A percentile compares a stretch with the other conserved stretches of the same genome.
Evolutionary conservation across 2,113 vertebrate species (phyloP).

Genomic region (Pholis gunnellus): DNA sequence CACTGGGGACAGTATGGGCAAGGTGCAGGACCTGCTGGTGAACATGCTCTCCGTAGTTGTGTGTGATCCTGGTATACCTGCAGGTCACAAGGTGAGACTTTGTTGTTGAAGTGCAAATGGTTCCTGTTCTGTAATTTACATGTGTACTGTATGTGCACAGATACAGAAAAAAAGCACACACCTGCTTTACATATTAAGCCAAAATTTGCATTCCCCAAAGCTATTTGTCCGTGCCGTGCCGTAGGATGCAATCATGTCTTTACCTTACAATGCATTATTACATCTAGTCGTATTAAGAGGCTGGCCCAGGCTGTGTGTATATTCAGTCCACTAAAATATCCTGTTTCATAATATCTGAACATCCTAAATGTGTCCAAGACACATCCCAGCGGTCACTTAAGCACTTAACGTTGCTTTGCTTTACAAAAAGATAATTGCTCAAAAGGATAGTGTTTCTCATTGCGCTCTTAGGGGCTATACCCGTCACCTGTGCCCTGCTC

Average conservation of each 20-base stretch:
- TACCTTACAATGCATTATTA: conserved; percentile 1
- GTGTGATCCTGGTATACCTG: conserved; percentile 92
- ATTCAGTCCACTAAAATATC: not conserved
- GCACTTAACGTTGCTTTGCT: conserved; percentile 6
- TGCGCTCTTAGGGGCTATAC: not conserved
- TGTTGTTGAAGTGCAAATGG: not conserved
- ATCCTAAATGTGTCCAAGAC: conserved; percentile 9
- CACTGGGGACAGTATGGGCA: conserved; percentile 86
- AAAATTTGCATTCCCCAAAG: conserved; percentile 16
- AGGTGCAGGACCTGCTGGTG: conserved; percentile 93
- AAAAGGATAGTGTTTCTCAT: conserved; percentile 11
- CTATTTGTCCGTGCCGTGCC: conserved; percentile 14
- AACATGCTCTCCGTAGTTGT: conserved; percentile 91
- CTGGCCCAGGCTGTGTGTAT: not conserved
- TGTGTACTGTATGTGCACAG: not conserved
- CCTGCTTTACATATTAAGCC: not conserved
- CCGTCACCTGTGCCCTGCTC: not conserved
- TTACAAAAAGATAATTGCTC: conserved; percentile 18
- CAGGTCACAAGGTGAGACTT: conserved; percentile 90
- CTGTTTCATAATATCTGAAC: conserved; percentile 11
- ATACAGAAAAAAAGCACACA: not conserved
- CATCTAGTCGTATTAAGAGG: not conserved
- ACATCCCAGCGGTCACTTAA: conserved; percentile 14
- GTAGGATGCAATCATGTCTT: conserved; percentile 40
- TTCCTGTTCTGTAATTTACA: not conserved